Base-by-base conservation (phyloP, 2,888 invertebrate species). In the Mesorhabditis sp. region DNA sequence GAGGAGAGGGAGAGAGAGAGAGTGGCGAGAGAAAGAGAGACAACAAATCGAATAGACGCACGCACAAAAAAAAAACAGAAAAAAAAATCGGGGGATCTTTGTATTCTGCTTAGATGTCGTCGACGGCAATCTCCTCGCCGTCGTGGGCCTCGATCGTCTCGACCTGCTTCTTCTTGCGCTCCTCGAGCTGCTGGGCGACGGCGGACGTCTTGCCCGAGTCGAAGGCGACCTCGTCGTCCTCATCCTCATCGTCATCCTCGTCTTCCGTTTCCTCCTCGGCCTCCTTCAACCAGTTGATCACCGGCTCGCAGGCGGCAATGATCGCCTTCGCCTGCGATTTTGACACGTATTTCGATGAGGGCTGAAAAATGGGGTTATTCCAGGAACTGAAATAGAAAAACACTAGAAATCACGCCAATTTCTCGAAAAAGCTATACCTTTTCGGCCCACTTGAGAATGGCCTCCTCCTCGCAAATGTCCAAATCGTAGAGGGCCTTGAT, bases 401-500 rank as follows among this genome's bases (percentile, higher is more conserved):
- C 6, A 6, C 13, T 43, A n/a, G 13, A 66, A 7, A 13, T 7
- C 6, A 28, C 13, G 10, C 7, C 13, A 66, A 43, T 42, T 43
- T 66, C 13, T n/a, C 43, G 41, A 41, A 42, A 28, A 65, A 65
- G 4, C 66, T 70, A 45, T 63, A 94, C 92, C 90, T 95, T 97
- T 81, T 91, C 92, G 6, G 92, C 91, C 98, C 98, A 99, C 77
- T 96, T 95, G 74, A 97, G 88, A 80, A 98, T 89, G 65, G 92
- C 91, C 86, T 93, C 92, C 88, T 98, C 98, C 79, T 94, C 94
- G 83, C 98, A 89, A 83, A 98, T 92, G 88, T 98, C 98, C 80
- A 89, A 87, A 88, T 98, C 97, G 88, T 98, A 98, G 85, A 98
- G 91, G 78, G 92, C 88, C 90, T 94, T 94, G 79, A 95, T 90